A percentile compares a stretch with the other conserved stretches of the same genome.
Evolutionary conservation across 2,113 vertebrate species (phyloP).

Genomic region (Cathartes aura): DNA sequence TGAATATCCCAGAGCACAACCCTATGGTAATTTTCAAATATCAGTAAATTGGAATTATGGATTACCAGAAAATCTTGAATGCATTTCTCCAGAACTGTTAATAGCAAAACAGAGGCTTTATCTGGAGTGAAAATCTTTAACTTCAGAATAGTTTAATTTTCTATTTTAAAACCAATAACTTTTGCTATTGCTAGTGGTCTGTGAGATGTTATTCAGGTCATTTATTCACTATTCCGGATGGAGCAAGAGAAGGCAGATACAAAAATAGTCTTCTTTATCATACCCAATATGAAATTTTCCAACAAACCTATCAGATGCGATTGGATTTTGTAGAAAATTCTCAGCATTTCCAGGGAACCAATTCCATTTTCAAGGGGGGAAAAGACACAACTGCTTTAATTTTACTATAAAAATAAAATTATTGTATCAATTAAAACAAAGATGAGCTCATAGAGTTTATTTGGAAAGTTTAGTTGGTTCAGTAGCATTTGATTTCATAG

Average conservation of each 20-base stretch:
- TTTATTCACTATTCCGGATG: not conserved
- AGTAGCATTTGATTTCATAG: not conserved
- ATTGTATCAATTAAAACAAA: not conserved
- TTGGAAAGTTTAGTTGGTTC: not conserved
- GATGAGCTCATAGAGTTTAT: not conserved
- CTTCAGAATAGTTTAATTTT: not conserved
- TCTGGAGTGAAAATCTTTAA: not conserved
- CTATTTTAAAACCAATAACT: not conserved
- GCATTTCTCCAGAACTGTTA: not conserved
- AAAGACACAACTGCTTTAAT: not conserved
- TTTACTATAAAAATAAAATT: not conserved
- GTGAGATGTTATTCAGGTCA: not conserved
- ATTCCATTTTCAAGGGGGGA: not conserved
- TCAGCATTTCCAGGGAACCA: not conserved
- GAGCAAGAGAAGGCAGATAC: not conserved
- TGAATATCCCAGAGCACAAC: not conserved
- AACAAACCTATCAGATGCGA: not conserved
- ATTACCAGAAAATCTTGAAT: not conserved
- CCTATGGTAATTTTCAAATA: not conserved
- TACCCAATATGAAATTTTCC: not conserved
- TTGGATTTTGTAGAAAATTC: not conserved
- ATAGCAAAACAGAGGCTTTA: not conserved
- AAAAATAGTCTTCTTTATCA: not conserved
- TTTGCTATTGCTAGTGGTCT: not conserved
- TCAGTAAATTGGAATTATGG: not conserved